Evolutionary conservation across 2,888 invertebrate genomes (phyloP), one percentile per base, ranked within the genome.

Genomic region (Coleophora deauratella): DNA sequence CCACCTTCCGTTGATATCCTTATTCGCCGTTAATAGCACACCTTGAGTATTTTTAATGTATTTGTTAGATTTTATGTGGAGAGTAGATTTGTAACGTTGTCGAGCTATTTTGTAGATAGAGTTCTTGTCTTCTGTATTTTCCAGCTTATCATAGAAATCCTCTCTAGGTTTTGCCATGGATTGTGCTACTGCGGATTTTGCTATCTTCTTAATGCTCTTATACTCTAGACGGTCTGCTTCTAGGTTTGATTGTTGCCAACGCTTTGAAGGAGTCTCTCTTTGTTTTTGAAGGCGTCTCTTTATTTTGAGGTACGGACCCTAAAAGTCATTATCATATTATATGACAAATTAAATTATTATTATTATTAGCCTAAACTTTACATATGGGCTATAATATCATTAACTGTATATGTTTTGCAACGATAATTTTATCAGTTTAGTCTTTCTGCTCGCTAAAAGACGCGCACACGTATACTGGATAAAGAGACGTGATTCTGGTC

Each of bases 231-330:
- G 41, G 38, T 46, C 49, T 9, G 32, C 40, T 7, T 41, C 47
- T 2, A 14, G n/a, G 34, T 39, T 14, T 9, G 46, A 40, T 30
- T 40, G 14, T 39, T 47, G 49, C 49, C 44, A 47, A 31, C 33
- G 9, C n/a, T 39, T 49, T 49, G 33, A 49, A 49, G 33, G 37
- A 32, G 4, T 28, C 33, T 42, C 39, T 43, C 33, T 49, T 49
- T 9, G 37, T 38, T 37, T 38, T n/a, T n/a, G n/a, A n/a, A n/a
- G n/a, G n/a, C n/a, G n/a, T n/a, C n/a, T n/a, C n/a, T n/a, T n/a
- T n/a, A n/a, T n/a, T n/a, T n/a, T n/a, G n/a, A n/a, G n/a, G n/a
- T n/a, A n/a, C n/a, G n/a, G n/a, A 21, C 6, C 6, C 21, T 4
- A 21, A 21, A 21, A 4, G 21, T 6, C 3, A 21, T 21, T 21